These are phyloP conservation scores for Bilobella aurantiaca DNA, from an alignment of 1,140 invertebrate genomes.

Conservation along the genomic window DNA sequence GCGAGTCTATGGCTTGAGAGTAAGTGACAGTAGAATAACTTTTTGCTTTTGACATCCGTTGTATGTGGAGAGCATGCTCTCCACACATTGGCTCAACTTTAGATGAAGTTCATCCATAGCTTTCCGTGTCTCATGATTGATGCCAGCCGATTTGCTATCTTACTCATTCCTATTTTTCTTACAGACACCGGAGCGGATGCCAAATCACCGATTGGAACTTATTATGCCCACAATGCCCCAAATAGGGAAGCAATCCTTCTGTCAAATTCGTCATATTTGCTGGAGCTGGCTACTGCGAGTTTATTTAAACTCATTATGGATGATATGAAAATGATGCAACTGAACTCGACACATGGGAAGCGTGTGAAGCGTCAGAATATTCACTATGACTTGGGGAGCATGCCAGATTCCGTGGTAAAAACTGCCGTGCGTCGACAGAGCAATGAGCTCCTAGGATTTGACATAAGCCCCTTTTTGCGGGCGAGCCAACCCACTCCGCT, in stretches of 20 bases:
- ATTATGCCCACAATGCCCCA: slow-evolving; percentile 76
- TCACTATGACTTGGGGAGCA: too few species aligned
- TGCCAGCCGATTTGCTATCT: neutral
- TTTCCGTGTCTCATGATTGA: too few species aligned
- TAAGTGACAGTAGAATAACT: slow-evolving; percentile 15
- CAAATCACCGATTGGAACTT: slow-evolving; percentile 70
- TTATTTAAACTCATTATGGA: slow-evolving; percentile 73
- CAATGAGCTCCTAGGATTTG: slow-evolving; percentile 52
- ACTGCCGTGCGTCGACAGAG: neutral
- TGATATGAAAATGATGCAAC: slow-evolving; percentile 44
- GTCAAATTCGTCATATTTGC: slow-evolving; percentile 72
- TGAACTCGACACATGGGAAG: neutral
- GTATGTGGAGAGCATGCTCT: too few species aligned
- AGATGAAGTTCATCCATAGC: too few species aligned
- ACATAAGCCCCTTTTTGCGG: slow-evolving; percentile 49
- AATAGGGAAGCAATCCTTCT: slow-evolving; percentile 66
- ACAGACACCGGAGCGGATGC: slow-evolving; percentile 60
- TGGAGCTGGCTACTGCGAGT: too few species aligned
- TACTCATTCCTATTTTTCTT: neutral
- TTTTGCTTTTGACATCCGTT: too few species aligned
- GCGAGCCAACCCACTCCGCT: neutral
- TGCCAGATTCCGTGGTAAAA: too few species aligned
- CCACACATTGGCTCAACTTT: too few species aligned
- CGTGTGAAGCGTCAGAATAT: slow-evolving; percentile 13
- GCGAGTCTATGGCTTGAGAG: slow-evolving; percentile 22